Base-by-base conservation (phyloP, 2,888 invertebrate genomes). In the Ryuthela nishihirai region DNA sequence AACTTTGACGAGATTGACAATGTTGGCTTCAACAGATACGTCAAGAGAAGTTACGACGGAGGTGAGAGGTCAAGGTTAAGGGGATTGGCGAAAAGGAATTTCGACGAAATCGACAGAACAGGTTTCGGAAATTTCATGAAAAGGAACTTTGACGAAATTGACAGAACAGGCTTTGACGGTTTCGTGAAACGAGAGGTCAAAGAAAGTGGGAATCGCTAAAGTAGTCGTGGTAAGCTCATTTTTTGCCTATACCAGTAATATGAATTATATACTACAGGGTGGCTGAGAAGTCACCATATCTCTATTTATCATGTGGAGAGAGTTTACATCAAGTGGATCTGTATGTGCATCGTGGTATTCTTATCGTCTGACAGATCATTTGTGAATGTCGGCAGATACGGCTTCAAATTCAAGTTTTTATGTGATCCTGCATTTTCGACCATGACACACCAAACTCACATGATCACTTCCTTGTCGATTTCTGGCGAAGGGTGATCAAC, bases 91-190 rank as follows among this genome's bases (percentile, higher is more conserved):
- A 80, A 79, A 68, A 76, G 77, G 46, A 81, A 81, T 72, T 80
- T 81, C 69, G 82, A 82, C 67, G 82, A 82, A 72, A 82, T 82
- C 61, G 82, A 82, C 72, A 74, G 80, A 25, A 76, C 78, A 5
- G 78, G 77, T 26, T 74, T 82, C 69, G 78, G 80, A 67, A 77
- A 77, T 45, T 81, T 80, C 72, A 77, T 78, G 66, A 81, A 80
- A 67, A 70, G 73, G 36, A 80, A 81, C 73, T 76, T 77, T 45
- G 77, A 77, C 67, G 77, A 77, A 62, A 77, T 78, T 53, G 77
- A 78, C 64, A 71, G 75, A 32, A 69, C 70, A 25, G 76, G 75
- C 5, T 78, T 78, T 68, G 73, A 72, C 56, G 62, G 62, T 18
- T 79, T 78, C 67, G 72, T 72, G 45, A 79, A 79, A 65, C 65